Evolutionary conservation across 2,113 vertebrate genomes (phyloP).

Genomic region (Pedionomus torquatus): DNA sequence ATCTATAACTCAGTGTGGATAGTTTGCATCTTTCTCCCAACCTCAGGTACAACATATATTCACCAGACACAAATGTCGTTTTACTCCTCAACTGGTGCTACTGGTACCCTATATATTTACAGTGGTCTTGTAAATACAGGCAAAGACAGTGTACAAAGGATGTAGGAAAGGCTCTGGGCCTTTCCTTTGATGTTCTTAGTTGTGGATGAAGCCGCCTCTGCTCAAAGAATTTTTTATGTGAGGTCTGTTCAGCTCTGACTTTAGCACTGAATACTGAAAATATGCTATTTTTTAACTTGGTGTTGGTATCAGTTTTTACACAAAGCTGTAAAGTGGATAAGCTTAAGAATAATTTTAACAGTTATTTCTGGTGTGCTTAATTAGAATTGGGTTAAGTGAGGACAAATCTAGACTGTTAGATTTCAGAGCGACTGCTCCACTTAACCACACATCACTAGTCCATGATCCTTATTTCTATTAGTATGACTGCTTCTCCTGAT

Average conservation of each 20-base stretch:
- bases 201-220: neutral
- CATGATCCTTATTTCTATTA: neutral
- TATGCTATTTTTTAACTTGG: neutral
- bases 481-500: neutral
- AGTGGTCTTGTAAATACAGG: neutral
- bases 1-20: neutral
- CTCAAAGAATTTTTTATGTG: neutral
- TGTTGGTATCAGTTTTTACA: constrained; percentile 10
- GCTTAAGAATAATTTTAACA: constrained; percentile 13
- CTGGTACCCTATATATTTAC: neutral
- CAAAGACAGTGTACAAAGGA: neutral
- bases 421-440: neutral
- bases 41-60: neutral
- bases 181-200: neutral
- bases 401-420: neutral
- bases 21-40: neutral
- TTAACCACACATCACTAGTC: neutral
- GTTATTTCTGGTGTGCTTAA: constrained; percentile 11
- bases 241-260: neutral
- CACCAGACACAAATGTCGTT: neutral
- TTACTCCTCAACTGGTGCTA: neutral
- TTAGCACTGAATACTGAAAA: neutral
- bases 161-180: neutral
- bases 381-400: constrained; percentile 31
- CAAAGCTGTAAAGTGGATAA: neutral